Evolutionary conservation across 2,797 vertebrate genomes (phyloP).

Genomic region (Dallia pectoralis): DNA sequence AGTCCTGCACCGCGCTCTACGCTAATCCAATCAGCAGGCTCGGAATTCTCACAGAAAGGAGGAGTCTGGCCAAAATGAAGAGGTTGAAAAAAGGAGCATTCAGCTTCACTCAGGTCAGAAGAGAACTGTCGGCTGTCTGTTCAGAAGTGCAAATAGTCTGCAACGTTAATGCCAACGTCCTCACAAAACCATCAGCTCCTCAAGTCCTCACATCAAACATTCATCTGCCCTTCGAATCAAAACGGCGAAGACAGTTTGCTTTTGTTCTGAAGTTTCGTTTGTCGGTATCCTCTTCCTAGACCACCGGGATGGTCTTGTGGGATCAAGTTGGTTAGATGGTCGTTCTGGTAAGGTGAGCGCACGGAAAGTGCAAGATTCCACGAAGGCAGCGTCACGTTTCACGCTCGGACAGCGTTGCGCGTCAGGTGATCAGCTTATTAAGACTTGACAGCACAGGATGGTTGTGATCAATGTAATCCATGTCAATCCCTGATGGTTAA

Average conservation of each 20-base stretch:
- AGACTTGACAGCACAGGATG: constrained; percentile 76
- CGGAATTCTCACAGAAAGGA: constrained; percentile 44
- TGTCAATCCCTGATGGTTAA: constrained; percentile 71
- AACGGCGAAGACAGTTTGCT: constrained; percentile 16
- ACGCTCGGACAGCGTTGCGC: constrained; percentile 30
- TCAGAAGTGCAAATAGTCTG: constrained; percentile 73
- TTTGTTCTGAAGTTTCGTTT: constrained; percentile 44
- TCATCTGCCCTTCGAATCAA: constrained; percentile 64
- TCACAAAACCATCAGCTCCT: constrained; percentile 71
- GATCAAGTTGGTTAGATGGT: constrained; percentile 13
- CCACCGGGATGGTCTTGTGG: constrained; percentile 27
- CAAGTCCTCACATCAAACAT: constrained; percentile 62
- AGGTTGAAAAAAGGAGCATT: constrained; percentile 71
- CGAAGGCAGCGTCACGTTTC: constrained; percentile 26
- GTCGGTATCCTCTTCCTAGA: constrained; percentile 34
- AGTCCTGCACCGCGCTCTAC: constrained; percentile 41
- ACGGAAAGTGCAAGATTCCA: not conserved
- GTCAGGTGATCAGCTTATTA: constrained; percentile 68
- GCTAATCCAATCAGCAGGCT: constrained; percentile 63
- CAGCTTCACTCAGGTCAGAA: constrained; percentile 56
- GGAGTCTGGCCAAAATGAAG: constrained; percentile 9
- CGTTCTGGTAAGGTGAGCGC: not conserved
- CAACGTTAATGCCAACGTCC: constrained; percentile 74
- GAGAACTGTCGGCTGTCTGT: constrained; percentile 58
- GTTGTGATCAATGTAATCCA: constrained; percentile 56